phyloP scores from a whole-genome alignment of 2,888 invertebrate genomes.

The Melangyna quadrimaculata region DNA sequence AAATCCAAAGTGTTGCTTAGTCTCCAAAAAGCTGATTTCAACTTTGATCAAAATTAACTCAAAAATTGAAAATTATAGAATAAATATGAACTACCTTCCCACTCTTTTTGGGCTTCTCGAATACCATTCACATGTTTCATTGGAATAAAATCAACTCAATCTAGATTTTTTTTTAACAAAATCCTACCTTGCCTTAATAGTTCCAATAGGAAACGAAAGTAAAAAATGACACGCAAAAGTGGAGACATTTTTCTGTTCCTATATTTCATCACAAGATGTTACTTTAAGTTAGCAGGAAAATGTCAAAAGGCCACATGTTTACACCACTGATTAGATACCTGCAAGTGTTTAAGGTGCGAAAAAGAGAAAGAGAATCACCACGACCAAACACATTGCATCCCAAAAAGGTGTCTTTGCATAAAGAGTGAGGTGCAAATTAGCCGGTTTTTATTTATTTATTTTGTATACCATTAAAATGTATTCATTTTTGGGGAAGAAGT shows the following conservation, averaged over 20 bases:
- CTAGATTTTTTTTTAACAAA: neutral
- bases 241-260: neutral
- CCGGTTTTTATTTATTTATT: neutral
- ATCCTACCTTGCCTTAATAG: neutral
- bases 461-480: neutral
- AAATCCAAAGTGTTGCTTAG: too few relatives aligned
- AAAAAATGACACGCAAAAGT: neutral
- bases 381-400: neutral
- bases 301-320: slow-evolving; percentile 71
- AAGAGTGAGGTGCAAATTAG: slow-evolving; percentile 47
- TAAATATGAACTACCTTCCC: too few relatives aligned
- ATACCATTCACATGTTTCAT: too few relatives aligned
- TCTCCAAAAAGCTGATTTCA: too few relatives aligned
- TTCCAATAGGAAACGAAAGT: neutral
- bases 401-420: slow-evolving; percentile 51
- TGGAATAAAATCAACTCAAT: too few relatives aligned
- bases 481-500: slow-evolving; percentile 22
- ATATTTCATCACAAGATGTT: slow-evolving; percentile 45
- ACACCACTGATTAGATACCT: slow-evolving; percentile 61
- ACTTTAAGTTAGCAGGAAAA: slow-evolving; percentile 55
- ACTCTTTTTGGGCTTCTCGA: too few relatives aligned
- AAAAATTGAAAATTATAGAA: too few relatives aligned
- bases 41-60: too few relatives aligned
- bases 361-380: neutral
- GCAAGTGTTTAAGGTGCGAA: neutral